Percentiles rank a stretch among this genome's conserved stretches.
Evolutionary conservation across 2,113 vertebrate species (phyloP).

Genomic region (Mesocricetus auratus): DNA sequence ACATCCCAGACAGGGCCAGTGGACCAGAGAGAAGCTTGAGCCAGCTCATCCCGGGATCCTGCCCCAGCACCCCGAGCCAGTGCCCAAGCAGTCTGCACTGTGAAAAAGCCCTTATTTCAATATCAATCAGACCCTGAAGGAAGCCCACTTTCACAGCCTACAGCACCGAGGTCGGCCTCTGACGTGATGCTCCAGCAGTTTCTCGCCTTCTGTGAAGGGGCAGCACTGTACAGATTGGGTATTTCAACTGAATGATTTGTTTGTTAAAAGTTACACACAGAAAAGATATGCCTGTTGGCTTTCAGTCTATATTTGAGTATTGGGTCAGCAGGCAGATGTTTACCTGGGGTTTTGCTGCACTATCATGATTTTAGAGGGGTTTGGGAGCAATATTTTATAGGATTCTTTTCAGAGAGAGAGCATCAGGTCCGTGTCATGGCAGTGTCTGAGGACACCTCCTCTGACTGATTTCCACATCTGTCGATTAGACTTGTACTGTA

Average conservation of each 20-base stretch:
- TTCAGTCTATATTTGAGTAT: conserved; percentile 89
- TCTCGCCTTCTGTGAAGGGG: conserved; percentile 89
- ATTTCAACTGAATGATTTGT: conserved; percentile 85
- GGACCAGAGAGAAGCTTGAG: too few species aligned
- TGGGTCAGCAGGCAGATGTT: conserved; percentile 89
- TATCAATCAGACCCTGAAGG: conserved; percentile 97
- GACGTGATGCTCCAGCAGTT: conserved; percentile 84
- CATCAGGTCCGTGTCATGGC: conserved; percentile 70
- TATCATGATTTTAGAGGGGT: conserved; percentile 90
- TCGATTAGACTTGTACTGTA: conserved; percentile 86
- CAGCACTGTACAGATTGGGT: conserved; percentile 87
- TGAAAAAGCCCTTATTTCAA: conserved; percentile 90
- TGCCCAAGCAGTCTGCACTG: conserved; percentile 89
- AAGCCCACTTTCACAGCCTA: conserved; percentile 97
- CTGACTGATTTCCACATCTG: conserved; percentile 84
- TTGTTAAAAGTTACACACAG: conserved; percentile 88
- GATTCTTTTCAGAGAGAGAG: conserved; percentile 85
- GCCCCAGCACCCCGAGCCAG: conserved; percentile 87
- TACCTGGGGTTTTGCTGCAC: conserved; percentile 91
- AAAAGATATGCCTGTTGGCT: conserved; percentile 86
- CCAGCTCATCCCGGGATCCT: conserved; percentile 83
- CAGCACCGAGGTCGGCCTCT: conserved; percentile 92
- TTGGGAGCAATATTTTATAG: conserved; percentile 90
- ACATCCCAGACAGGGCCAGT: too few species aligned
- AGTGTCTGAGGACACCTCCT: conserved; percentile 78